phyloP scores from a whole-genome alignment of 2,797 vertebrate genomes.

The Hafferia zeledoni region DNA sequence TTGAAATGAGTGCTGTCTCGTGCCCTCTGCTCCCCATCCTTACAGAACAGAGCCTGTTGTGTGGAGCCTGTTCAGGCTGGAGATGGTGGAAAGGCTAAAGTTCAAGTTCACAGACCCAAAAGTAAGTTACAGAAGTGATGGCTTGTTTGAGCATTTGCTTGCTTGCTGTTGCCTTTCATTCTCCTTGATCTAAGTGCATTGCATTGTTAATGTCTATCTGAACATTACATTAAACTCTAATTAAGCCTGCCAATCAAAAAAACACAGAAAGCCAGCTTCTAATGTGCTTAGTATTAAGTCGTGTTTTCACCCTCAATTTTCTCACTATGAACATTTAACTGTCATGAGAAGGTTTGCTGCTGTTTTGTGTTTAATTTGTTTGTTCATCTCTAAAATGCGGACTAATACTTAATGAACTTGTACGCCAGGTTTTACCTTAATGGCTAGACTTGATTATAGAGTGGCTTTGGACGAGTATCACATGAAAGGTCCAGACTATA shows the following conservation, averaged over 20 bases:
- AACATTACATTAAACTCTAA: conserved; percentile 65
- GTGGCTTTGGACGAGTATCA: not conserved
- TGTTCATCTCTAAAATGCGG: conserved; percentile 20
- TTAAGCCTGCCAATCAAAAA: conserved; percentile 69
- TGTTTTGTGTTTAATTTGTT: not conserved
- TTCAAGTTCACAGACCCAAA: conserved; percentile 88
- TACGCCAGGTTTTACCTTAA: not conserved
- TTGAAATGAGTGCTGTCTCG: conserved; percentile 28
- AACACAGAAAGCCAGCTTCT: not conserved
- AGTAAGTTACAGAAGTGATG: conserved; percentile 78
- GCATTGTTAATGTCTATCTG: conserved; percentile 57
- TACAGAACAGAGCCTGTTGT: conserved; percentile 79
- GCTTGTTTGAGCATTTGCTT: not conserved
- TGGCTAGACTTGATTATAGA: not conserved
- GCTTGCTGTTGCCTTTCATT: conserved; percentile 28
- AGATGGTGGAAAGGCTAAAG: conserved; percentile 88
- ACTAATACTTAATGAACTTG: conserved; percentile 32
- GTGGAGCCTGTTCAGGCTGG: conserved; percentile 83
- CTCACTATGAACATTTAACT: conserved; percentile 15
- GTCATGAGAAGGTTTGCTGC: not conserved
- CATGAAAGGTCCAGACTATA: not conserved
- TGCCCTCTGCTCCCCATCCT: conserved; percentile 57
- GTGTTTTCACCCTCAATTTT: conserved; percentile 38
- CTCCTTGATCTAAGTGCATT: conserved; percentile 39
- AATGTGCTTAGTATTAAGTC: conserved; percentile 23